Evolutionary conservation across 2,888 invertebrate genomes (phyloP).

Genomic region (Trissolcus brochymenae): DNA sequence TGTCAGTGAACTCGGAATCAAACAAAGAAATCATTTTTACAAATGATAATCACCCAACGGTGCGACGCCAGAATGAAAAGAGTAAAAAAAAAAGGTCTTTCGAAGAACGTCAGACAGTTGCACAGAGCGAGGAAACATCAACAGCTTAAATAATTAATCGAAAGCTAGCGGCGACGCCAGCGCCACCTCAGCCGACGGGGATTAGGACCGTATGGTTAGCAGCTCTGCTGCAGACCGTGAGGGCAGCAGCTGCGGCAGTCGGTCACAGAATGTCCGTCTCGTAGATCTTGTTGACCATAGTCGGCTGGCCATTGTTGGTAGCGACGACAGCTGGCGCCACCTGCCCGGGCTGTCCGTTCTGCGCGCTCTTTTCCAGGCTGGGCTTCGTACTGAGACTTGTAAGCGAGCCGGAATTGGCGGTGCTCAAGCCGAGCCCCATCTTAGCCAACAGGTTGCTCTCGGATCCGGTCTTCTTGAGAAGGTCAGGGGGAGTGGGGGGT

Average conservation of each 20-base stretch:
- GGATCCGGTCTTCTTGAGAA: slow-evolving; percentile 90
- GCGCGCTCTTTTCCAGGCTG: slow-evolving; percentile 63
- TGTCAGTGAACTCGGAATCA: too few relatives aligned
- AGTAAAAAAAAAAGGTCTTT: too few relatives aligned
- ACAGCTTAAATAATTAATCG: neutral
- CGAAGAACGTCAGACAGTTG: too few relatives aligned
- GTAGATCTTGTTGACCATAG: slow-evolving; percentile 80
- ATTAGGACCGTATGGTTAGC: slow-evolving; percentile 30
- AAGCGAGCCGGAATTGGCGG: slow-evolving; percentile 80
- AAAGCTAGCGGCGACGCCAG: slow-evolving; percentile 17
- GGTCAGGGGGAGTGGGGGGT: slow-evolving; percentile 81
- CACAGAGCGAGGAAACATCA: neutral
- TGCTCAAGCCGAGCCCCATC: slow-evolving; percentile 83
- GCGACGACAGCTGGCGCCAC: neutral
- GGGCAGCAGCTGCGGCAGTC: slow-evolving; percentile 56
- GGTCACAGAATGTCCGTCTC: slow-evolving; percentile 96
- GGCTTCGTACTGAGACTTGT: slow-evolving; percentile 79
- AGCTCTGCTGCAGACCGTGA: slow-evolving; percentile 28
- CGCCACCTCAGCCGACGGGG: slow-evolving; percentile 35
- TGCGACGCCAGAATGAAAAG: too few relatives aligned
- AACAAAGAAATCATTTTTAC: too few relatives aligned
- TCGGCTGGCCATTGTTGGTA: slow-evolving; percentile 46
- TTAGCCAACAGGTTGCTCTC: slow-evolving; percentile 91
- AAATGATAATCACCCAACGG: too few relatives aligned
- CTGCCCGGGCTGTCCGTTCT: slow-evolving; percentile 38